Percentiles rank a stretch among this genome's conserved stretches.
phyloP scores from a whole-genome alignment of 2,888 invertebrate genomes.

The Argynnis bischoffii region DNA sequence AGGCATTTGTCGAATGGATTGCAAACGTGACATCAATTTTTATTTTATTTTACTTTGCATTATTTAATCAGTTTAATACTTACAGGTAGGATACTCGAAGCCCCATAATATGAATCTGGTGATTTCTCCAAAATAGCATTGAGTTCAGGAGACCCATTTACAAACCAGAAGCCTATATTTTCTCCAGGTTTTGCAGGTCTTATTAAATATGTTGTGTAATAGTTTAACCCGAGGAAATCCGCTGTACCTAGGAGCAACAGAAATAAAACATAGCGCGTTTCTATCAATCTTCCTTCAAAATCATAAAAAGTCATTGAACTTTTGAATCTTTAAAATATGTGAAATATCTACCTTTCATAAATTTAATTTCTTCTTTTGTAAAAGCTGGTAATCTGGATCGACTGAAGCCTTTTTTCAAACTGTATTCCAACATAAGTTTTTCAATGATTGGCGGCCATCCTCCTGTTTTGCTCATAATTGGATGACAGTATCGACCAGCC shows the following conservation, averaged over 20 bases:
- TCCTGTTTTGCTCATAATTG: constrained; percentile 57
- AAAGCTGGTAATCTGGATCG: constrained; percentile 65
- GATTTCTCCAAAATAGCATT: constrained; percentile 39
- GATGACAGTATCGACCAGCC: constrained; percentile 66
- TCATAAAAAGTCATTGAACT: neutral
- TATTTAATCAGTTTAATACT: neutral
- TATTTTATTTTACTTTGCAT: too few relatives aligned
- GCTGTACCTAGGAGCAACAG: constrained; percentile 44
- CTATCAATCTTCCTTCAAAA: too few relatives aligned
- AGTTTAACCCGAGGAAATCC: constrained; percentile 49
- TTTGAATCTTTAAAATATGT: neutral
- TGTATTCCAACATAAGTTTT: constrained; percentile 47
- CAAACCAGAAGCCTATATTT: constrained; percentile 39
- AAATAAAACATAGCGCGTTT: neutral
- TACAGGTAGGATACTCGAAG: constrained; percentile 41
- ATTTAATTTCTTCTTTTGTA: constrained; percentile 53
- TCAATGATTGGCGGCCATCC: constrained; percentile 56
- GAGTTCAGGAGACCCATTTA: constrained; percentile 42
- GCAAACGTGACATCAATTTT: too few relatives aligned
- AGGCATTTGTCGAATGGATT: too few relatives aligned
- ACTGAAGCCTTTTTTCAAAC: constrained; percentile 48
- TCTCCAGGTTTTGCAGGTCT: constrained; percentile 44
- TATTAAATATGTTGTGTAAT: constrained; percentile 45
- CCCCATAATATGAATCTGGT: constrained; percentile 37
- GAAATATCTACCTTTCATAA: constrained; percentile 52